Conservation (phyloP, 2,888 invertebrate genomes). For the Epiblema foenella region DNA sequence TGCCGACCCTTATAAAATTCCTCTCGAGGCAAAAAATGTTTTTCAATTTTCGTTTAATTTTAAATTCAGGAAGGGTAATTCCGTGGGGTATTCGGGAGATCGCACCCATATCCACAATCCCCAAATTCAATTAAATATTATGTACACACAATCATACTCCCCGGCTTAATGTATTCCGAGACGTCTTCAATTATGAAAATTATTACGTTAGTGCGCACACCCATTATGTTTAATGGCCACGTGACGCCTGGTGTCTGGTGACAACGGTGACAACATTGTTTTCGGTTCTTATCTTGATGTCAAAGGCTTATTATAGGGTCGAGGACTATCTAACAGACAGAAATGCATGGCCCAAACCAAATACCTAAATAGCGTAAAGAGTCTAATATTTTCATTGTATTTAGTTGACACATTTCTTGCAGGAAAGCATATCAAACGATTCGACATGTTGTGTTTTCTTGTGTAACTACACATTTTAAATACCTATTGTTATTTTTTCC, state of each 20-base stretch:
- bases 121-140: slow-evolving; percentile 34
- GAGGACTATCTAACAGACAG: no score
- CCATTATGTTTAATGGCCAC: slow-evolving; percentile 25
- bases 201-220: slow-evolving; percentile 34
- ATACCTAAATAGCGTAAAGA: no score
- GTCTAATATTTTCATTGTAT: no score
- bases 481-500: no score
- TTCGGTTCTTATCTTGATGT: background rate
- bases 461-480: no score
- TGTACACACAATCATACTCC: slow-evolving; percentile 30
- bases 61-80: background rate
- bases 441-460: no score
- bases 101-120: background rate
- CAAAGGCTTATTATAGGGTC: no score
- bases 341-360: no score
- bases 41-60: background rate
- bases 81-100: background rate
- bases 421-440: no score
- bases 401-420: no score
- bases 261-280: background rate
- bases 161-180: slow-evolving; percentile 31
- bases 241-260: slow-evolving; percentile 7
- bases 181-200: slow-evolving; percentile 39
- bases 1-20: no score
- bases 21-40: background rate